A percentile compares a stretch with the other conserved stretches of the same genome.
Evolutionary conservation across 1,140 invertebrate genomes (phyloP).

Genomic region (Zaprionus ornatus): DNA sequence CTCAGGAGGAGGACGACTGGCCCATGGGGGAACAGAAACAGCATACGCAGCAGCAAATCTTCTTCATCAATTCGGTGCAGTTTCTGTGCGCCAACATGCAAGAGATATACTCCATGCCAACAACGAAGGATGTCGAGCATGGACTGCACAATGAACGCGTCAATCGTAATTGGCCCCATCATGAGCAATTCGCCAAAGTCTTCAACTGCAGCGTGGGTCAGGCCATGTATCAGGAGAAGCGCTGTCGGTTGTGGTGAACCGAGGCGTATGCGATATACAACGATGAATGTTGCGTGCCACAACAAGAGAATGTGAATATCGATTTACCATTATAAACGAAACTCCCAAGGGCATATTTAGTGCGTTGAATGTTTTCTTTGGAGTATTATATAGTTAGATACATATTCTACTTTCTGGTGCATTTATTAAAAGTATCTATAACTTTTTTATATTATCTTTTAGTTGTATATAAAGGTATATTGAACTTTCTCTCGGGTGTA

Average conservation of each 20-base stretch:
- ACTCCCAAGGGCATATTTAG: background rate
- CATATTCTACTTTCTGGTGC: background rate
- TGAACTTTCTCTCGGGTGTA: background rate
- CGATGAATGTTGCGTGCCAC: constrained; percentile 21
- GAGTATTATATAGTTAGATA: background rate
- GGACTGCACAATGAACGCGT: constrained; percentile 60
- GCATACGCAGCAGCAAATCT: constrained; percentile 46
- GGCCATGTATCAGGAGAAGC: constrained; percentile 40
- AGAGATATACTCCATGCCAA: constrained; percentile 30
- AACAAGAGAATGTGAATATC: constrained; percentile 22
- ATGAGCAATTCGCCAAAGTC: constrained; percentile 52
- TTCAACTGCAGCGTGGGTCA: constrained; percentile 53
- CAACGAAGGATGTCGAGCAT: constrained; percentile 39
- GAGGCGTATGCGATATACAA: no score
- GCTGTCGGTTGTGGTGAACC: constrained; percentile 50
- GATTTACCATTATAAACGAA: constrained; percentile 7
- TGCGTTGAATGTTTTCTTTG: background rate
- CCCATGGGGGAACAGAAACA: background rate
- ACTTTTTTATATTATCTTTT: background rate
- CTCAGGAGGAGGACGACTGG: background rate
- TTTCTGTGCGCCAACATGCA: constrained; percentile 61
- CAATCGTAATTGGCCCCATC: constrained; percentile 63
- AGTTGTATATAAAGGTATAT: no score
- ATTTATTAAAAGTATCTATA: background rate
- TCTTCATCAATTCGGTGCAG: constrained; percentile 67